These are phyloP conservation scores for Lycophotia porphyrea DNA, from an alignment of 2,888 invertebrate genomes.

Conservation along the genomic window DNA sequence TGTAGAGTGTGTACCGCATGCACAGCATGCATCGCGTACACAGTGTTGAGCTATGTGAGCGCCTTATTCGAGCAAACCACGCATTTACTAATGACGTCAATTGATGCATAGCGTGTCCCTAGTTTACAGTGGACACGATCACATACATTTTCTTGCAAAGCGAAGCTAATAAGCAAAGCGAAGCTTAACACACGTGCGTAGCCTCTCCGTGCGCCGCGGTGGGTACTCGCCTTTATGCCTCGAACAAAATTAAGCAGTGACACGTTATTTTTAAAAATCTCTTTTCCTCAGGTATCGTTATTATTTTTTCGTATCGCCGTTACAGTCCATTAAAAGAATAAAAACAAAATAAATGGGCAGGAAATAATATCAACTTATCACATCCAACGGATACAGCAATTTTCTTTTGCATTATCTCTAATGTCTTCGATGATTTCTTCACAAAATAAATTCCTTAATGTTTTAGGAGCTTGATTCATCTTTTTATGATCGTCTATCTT, in stretches of 20 bases:
- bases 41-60: no score
- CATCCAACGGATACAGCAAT: constrained; percentile 48
- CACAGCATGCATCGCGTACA: no score
- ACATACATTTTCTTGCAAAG: no score
- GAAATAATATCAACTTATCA: constrained; percentile 69
- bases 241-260: constrained; percentile 10
- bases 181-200: no score
- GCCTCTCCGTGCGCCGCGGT: no score
- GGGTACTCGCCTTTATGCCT: no score
- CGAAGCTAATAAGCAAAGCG: no score
- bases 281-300: constrained; percentile 18
- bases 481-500: neutral
- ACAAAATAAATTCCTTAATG: neutral
- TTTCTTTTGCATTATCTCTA: constrained; percentile 38
- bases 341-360: constrained; percentile 65
- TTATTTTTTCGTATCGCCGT: constrained; percentile 33
- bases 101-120: no score
- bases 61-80: no score
- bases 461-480: neutral
- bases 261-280: constrained; percentile 1
- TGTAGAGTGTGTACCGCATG: no score
- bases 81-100: no score
- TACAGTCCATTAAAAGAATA: constrained; percentile 59
- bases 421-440: constrained; percentile 33
- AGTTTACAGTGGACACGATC: no score